A percentile compares a stretch with the other conserved stretches of the same genome.
phyloP scores from a whole-genome alignment of 2,888 invertebrate genomes.

The Camponotus fellah region DNA sequence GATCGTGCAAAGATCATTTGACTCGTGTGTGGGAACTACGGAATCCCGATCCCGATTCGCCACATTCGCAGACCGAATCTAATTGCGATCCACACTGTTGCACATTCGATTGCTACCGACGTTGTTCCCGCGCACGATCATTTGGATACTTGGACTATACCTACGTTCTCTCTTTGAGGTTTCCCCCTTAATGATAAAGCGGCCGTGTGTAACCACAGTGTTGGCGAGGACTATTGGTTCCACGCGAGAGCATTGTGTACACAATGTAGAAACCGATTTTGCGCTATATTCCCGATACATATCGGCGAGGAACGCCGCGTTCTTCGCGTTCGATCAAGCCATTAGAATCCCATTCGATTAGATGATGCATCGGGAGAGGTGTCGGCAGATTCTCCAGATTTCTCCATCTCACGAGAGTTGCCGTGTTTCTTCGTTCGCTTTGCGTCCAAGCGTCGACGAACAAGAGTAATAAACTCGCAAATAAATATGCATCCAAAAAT shows the following conservation, averaged over 20 bases:
- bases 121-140: slow-evolving; percentile 47
- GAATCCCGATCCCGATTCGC: slow-evolving; percentile 46
- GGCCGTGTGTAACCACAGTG: slow-evolving; percentile 47
- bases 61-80: slow-evolving; percentile 47
- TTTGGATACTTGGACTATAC: slow-evolving; percentile 30
- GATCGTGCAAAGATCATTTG: not conserved
- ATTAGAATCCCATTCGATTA: not conserved
- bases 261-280: slow-evolving; percentile 54
- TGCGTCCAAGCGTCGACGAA: not conserved
- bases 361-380: not conserved
- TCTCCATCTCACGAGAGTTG: not conserved
- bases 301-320: not conserved
- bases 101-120: slow-evolving; percentile 55
- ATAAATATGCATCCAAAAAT: not conserved
- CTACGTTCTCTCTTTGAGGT: too few species aligned
- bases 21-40: slow-evolving; percentile 37
- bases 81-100: slow-evolving; percentile 56
- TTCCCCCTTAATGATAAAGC: slow-evolving; percentile 52
- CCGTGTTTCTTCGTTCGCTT: not conserved
- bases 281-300: slow-evolving; percentile 22
- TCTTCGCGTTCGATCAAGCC: slow-evolving; percentile 7
- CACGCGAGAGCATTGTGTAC: slow-evolving; percentile 61
- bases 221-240: slow-evolving; percentile 49
- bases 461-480: not conserved
- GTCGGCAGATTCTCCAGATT: not conserved